These are phyloP conservation scores for Epistrophe eligans DNA, from an alignment of 2,888 invertebrate species.

Conservation along the genomic window DNA sequence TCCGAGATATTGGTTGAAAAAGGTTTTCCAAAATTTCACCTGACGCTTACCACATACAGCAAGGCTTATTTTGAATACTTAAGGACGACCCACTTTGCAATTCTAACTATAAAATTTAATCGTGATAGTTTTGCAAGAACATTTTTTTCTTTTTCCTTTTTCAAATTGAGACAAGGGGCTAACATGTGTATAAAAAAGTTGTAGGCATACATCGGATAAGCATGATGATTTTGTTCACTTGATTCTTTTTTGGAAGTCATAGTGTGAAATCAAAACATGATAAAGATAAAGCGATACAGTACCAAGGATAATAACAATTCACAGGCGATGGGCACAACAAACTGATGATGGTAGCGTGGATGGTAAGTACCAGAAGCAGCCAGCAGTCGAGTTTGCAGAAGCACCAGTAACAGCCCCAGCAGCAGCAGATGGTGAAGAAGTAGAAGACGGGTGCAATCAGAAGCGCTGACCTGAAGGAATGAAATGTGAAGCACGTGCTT, in stretches of 20 bases:
- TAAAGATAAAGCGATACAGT: slow-evolving; percentile 69
- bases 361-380: slow-evolving; percentile 63
- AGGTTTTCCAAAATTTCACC: too few species aligned
- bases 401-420: slow-evolving; percentile 19
- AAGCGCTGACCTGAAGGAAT: slow-evolving; percentile 75
- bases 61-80: too few species aligned
- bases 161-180: too few species aligned
- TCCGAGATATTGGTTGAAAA: too few species aligned
- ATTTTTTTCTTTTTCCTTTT: too few species aligned
- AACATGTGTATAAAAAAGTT: too few species aligned
- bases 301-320: slow-evolving; percentile 69
- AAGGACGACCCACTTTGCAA: too few species aligned
- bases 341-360: slow-evolving; percentile 51
- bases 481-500: slow-evolving; percentile 76
- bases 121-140: too few species aligned
- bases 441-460: slow-evolving; percentile 68
- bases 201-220: too few species aligned
- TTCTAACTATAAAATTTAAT: too few species aligned
- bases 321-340: slow-evolving; percentile 45
- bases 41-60: too few species aligned
- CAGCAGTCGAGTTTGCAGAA: slow-evolving; percentile 34
- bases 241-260: slow-evolving; percentile 2
- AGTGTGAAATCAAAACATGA: slow-evolving; percentile 56
- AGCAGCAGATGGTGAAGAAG: slow-evolving; percentile 55
- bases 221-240: background rate